phyloP scores from a whole-genome alignment of 2,113 vertebrate genomes.

The Cyrtonyx montezumae region DNA sequence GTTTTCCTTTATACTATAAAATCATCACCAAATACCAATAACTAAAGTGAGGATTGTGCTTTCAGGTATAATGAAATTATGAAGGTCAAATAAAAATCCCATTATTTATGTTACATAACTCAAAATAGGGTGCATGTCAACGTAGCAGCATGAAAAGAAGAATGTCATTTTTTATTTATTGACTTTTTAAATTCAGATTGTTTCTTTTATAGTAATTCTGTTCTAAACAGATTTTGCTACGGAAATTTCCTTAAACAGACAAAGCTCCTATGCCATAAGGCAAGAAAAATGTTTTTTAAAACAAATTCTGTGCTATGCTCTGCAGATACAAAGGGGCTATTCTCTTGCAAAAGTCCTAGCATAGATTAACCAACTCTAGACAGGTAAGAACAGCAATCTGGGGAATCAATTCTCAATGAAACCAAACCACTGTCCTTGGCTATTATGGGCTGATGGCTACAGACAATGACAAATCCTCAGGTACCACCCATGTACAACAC shows the following conservation, averaged over 20 bases:
- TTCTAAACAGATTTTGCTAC: background rate
- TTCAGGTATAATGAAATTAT: constrained; percentile 2
- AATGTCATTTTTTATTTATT: background rate
- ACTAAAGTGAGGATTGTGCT: background rate
- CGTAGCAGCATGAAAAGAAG: background rate
- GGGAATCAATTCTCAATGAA: background rate
- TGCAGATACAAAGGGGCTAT: background rate
- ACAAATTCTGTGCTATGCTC: background rate
- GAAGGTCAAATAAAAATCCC: constrained; percentile 47
- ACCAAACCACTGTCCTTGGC: background rate
- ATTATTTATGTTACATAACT: constrained; percentile 40
- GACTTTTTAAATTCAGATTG: background rate
- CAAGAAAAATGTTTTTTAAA: background rate
- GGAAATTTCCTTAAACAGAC: background rate
- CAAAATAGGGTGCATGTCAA: background rate
- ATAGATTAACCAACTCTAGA: background rate
- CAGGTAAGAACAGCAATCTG: background rate
- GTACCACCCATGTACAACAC: fast-evolving
- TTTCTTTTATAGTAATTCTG: background rate
- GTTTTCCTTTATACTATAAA: constrained; percentile 29
- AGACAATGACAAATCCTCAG: background rate
- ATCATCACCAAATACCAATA: background rate
- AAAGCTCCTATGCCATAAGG: background rate
- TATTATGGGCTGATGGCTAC: background rate
- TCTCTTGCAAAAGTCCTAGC: background rate